Base-by-base conservation (phyloP, 1,140 invertebrate species). In the Tachypleus tridentatus region DNA sequence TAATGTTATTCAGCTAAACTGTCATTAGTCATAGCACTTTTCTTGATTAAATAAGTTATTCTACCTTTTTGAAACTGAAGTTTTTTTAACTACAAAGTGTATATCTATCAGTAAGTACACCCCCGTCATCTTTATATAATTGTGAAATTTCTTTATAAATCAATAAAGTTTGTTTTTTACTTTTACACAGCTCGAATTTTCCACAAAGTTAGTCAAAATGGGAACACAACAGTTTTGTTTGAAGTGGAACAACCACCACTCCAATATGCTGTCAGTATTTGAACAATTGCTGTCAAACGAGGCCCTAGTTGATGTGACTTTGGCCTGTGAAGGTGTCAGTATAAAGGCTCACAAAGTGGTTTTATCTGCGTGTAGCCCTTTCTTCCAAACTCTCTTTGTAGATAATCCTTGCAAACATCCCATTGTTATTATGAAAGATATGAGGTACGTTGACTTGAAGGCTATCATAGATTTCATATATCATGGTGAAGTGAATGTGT, bases 241-340 rank as follows among this genome's bases (percentile, higher is more conserved):
- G 73, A 83, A 89, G 77, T 95, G 91, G 91, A 93, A 93, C 80
- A 93, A 93, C 78, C 91, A 94, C 78, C 90, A 93, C 77, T 88
- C 86, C 68, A 94, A 91, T 66, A 80, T 95, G 74, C 87, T 93
- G 73, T 88, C 89, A 72, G 90, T 93, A 72, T 94, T 96, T 79
- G 90, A 94, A 79, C 88, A 87, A 70, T 81, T 96, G 68, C 78
- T 94, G 70, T 87, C 90, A 81, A 91, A 87, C 79, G 90, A 90
- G 73, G 89, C 87, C 70, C 62, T 72, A 57, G 70, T 71, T 53
- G 91, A 94, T 74, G 91, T 91, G 60, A 92, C 89, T 0, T 75
- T 94, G 48, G 88, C 87, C 3, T 89, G 89, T 56, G 88, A 93
- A 66, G 86, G 74, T 73, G 80, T 74, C 73, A 85, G 77, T 73